Percentiles rank a stretch among this genome's conserved stretches.
Conservation (phyloP, 2,888 invertebrate genomes). For the Cacoxenus indagator region DNA sequence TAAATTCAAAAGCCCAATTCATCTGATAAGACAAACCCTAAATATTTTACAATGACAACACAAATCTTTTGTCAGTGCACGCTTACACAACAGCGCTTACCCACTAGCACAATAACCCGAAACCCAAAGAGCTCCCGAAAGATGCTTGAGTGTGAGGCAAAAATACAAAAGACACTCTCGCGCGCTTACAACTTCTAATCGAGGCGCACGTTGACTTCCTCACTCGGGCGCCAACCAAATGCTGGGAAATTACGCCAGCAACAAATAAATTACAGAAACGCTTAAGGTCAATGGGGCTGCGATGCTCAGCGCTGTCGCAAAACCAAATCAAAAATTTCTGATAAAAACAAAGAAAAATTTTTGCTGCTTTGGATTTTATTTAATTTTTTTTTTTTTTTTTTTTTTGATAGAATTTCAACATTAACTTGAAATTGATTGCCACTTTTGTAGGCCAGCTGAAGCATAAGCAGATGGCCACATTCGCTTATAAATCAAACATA, state of each 20-base stretch:
- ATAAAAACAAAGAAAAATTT: not conserved
- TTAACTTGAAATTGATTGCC: not conserved
- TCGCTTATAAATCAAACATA: not conserved
- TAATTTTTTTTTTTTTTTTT: not conserved
- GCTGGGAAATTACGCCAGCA: slow-evolving; percentile 9
- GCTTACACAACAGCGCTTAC: not conserved
- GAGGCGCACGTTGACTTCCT: not conserved
- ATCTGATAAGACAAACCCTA: not conserved
- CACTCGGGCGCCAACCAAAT: not conserved
- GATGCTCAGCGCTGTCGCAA: not conserved
- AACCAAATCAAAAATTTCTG: not conserved
- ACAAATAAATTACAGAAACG: slow-evolving; percentile 14
- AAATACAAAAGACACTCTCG: not conserved
- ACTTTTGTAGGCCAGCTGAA: not conserved
- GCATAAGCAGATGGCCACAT: not conserved
- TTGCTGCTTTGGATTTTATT: too few relatives aligned
- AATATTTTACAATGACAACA: slow-evolving; percentile 2
- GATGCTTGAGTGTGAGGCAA: not conserved
- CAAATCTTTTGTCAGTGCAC: slow-evolving; percentile 3
- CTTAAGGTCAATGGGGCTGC: not conserved
- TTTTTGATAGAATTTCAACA: not conserved
- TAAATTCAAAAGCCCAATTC: not conserved
- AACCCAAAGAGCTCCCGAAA: not conserved
- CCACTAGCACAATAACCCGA: not conserved
- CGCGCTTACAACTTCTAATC: slow-evolving; percentile 1